Evolutionary conservation across 1,140 invertebrate species (phyloP), one percentile per base, ranked within the genome.

Genomic region (Linepithema humile): DNA sequence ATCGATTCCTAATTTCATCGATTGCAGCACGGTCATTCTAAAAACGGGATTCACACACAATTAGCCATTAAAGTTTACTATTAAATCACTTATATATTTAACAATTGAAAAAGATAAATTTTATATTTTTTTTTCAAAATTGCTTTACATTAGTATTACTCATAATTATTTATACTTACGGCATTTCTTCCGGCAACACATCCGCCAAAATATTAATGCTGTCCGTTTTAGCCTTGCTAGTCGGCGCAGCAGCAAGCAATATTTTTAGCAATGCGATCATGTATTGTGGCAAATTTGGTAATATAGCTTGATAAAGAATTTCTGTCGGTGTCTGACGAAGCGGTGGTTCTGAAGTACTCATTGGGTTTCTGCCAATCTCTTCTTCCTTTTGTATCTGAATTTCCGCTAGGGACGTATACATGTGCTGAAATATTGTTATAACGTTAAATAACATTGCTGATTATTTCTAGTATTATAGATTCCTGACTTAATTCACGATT

Each of bases 191-290:
- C 5, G 98, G 98, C 84, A 99, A 94, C 55, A 99, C 97, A 95
- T 99, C 99, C 60, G 98, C 97, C 96, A 99, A 97, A 50, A 99
- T 99, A 94, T 99, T 99, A 89, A 99, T 98, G 69, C 98, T 99
- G 93, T 99, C 99, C 38, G 98, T 98, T 95, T 99, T 99, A 20
- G 98, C 97, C 95, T 99, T 99, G 23, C 98, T 99, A 3, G 99
- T 99, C 0, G 99, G 99, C 20, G 99, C 98, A 62, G 99, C 98
- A 60, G 99, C 99, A 57, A 99, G 95, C 29, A 99, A 95, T 89
- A 99, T 98, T 95, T 99, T 99, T 20, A 99, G 94, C 23, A 99
- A 92, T 23, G 98, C 98, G 89, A 99, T 99, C 97, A 99, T 98
- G 91, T 99, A 99, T 91, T 99, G 98, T 48, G 98, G 98, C 88